Percentiles rank a stretch among this genome's conserved stretches.
These are phyloP conservation scores for Sebastes melanostomus DNA, from an alignment of 2,797 vertebrate species.

Conservation along the genomic window DNA sequence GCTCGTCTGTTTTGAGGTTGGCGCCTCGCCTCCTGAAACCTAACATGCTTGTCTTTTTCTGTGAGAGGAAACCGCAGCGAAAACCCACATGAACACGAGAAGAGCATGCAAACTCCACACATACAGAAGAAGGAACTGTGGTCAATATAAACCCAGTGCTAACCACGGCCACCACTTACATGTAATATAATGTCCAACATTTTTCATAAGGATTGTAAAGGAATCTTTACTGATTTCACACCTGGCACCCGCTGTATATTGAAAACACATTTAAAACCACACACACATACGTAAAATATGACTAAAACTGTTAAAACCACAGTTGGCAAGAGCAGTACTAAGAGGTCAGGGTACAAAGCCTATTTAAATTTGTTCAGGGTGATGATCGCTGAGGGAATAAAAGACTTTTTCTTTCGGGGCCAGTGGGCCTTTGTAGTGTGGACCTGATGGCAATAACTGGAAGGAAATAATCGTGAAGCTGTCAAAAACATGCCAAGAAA, in stretches of 20 bases:
- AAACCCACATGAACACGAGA: slow-evolving; percentile 18
- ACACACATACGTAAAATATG: too few species aligned
- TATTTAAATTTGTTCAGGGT: too few species aligned
- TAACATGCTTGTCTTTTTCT: slow-evolving; percentile 9
- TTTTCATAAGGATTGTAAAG: not conserved
- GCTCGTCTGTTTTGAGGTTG: slow-evolving; percentile 15
- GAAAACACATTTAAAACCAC: too few species aligned
- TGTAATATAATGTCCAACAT: not conserved
- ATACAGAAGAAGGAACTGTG: not conserved
- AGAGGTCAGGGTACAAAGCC: too few species aligned
- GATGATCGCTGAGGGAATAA: too few species aligned
- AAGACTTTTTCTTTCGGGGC: too few species aligned
- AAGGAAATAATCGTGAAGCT: not conserved
- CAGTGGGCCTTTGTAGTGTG: too few species aligned
- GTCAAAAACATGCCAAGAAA: not conserved
- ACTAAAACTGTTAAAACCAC: too few species aligned
- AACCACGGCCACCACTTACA: not conserved
- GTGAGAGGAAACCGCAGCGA: slow-evolving; percentile 24
- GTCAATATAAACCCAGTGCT: not conserved
- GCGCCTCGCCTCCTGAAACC: not conserved
- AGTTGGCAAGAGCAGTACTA: too few species aligned
- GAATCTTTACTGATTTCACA: not conserved
- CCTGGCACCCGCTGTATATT: not conserved
- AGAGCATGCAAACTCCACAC: not conserved
- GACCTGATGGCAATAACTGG: too few species aligned